A percentile compares a stretch with the other conserved stretches of the same genome.
phyloP scores from a whole-genome alignment of 2,113 vertebrate genomes.

The Okapia johnstoni region DNA sequence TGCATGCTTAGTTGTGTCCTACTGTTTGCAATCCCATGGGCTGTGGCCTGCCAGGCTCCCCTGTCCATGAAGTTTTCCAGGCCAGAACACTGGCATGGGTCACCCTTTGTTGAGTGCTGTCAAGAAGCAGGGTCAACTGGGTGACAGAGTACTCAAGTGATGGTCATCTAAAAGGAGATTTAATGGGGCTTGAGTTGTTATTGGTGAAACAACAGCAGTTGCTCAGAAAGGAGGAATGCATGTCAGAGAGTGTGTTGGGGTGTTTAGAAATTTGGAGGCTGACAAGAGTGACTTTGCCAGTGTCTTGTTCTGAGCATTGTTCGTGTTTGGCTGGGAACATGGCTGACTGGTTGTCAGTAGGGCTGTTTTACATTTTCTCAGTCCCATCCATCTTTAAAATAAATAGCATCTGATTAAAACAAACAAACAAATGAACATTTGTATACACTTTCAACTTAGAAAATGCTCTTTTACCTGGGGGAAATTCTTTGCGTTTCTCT shows the following conservation, averaged over 20 bases:
- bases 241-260: background rate
- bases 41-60: background rate
- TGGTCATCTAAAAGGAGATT: background rate
- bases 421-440: background rate
- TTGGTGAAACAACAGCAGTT: background rate
- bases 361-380: background rate
- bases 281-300: background rate
- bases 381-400: background rate
- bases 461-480: background rate
- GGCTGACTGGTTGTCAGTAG: background rate
- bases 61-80: background rate
- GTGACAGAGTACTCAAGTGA: background rate
- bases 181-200: background rate
- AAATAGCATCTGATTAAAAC: background rate
- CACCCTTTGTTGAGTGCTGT: background rate
- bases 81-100: background rate
- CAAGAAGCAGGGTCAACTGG: background rate
- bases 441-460: background rate
- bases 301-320: background rate
- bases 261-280: background rate
- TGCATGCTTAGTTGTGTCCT: rapidly evolving
- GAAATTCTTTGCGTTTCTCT: background rate
- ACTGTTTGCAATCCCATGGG: background rate
- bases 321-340: background rate
- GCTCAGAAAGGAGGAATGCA: background rate